These are phyloP conservation scores for Cichlasoma orientale DNA, from an alignment of 2,797 vertebrate genomes.

Conservation along the genomic window DNA sequence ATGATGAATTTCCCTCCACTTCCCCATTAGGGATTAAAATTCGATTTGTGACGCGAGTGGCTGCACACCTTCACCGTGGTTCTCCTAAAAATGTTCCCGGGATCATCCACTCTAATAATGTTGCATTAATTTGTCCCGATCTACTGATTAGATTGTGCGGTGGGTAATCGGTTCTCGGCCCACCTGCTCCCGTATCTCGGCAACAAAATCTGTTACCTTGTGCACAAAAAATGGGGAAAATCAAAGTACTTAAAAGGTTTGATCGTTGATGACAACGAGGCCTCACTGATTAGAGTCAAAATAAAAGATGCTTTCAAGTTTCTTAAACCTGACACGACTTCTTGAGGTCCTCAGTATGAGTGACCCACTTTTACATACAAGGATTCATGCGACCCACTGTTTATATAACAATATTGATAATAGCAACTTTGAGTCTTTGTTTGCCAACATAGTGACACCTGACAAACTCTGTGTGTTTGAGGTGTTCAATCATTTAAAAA, in stretches of 20 bases:
- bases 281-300: not conserved
- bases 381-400: not conserved
- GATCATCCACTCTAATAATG: conserved; percentile 27
- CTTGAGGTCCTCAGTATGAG: not conserved
- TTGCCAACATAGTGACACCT: not conserved
- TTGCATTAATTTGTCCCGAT: conserved; percentile 33
- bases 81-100: conserved; percentile 4
- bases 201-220: not conserved
- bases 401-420: not conserved
- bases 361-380: not conserved
- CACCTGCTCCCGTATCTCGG: conserved; percentile 21
- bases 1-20: not conserved
- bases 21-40: not conserved
- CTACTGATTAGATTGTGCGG: conserved; percentile 10
- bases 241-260: not conserved
- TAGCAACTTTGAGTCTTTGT: not conserved
- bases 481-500: not conserved
- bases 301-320: not conserved
- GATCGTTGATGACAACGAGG: not conserved
- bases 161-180: not conserved
- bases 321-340: not conserved
- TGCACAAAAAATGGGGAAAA: not conserved
- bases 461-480: not conserved
- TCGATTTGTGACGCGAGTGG: not conserved
- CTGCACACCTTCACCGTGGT: not conserved